Base-by-base conservation (phyloP, 23 tunicate species). In the Diplosoma virens region DNA sequence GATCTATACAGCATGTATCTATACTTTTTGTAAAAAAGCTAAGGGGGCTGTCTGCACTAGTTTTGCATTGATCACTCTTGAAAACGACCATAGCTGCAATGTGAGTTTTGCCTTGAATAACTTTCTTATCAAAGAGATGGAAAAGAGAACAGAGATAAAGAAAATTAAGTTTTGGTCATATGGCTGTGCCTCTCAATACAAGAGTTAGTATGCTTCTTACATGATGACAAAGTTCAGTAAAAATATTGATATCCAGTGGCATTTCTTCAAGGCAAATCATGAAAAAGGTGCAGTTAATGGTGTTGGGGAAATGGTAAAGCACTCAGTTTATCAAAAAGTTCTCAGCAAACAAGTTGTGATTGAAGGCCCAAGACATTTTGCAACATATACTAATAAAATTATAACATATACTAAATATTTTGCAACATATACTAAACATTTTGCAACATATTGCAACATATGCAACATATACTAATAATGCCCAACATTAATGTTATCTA, bases 241-340 rank as follows among this genome's bases (percentile, higher is more conserved):
- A 11, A 58, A 21, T 21, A 14, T 58, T 58, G 23, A 11, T 14
- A 17, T 58, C 7, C 23, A 58, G 25, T 58, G 65, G 65, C 22
- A 58, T n/a, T 58, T 17, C 25, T 58, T 58, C 20, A 7, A 58
- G 65, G 65, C 65, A 6, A 58, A 58, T 58, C 65, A 58, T 58
- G 65, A 24, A 58, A 58, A 58, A 21, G 65, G 65, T 20, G 21
- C 65, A 11, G 65, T 58, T 7, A 24, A 58, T 58, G 65, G 65
- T 11, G 7, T 58, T 17, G 65, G 65, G 21, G 65, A 24, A 14
- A 58, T 24, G 6, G 65, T 58, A 58, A 58, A 58, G 20, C 22
- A 58, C 22, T 14, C 25, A 17, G 65, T 58, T 14, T 58, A 17
- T 18, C 65, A n/a, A 58, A 14, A n/a, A 11, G 65, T 58, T 11